Conservation (phyloP, 2,113 vertebrate genomes). For the Cnemophilus loriae region DNA sequence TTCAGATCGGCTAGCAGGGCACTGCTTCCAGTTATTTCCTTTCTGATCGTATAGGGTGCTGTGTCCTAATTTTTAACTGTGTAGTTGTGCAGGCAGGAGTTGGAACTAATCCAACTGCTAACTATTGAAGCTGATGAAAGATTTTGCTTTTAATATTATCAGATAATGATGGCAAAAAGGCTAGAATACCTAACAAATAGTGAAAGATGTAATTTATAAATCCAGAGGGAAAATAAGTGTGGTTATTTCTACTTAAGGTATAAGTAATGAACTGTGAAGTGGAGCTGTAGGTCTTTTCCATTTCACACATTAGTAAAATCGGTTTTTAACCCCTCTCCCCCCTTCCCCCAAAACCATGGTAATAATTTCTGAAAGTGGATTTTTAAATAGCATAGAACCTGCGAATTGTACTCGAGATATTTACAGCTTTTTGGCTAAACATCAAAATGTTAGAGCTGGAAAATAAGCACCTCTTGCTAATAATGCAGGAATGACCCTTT, state of each 20-base stretch:
- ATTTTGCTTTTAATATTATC: conserved; percentile 54
- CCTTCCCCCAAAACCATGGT: not conserved
- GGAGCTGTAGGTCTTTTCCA: not conserved
- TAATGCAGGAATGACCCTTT: conserved; percentile 22
- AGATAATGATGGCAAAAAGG: conserved; percentile 46
- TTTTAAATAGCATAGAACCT: not conserved
- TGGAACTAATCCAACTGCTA: conserved; percentile 63
- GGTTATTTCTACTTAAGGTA: not conserved
- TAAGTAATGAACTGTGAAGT: not conserved
- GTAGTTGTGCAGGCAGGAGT: conserved; percentile 57
- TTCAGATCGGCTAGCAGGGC: not conserved
- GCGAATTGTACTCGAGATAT: not conserved
- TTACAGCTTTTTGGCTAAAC: conserved; percentile 22
- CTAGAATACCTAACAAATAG: not conserved
- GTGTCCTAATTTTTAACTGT: conserved; percentile 62
- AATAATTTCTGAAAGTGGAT: conserved; percentile 29
- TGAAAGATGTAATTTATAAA: not conserved
- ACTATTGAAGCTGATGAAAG: conserved; percentile 53
- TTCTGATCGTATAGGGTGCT: conserved; percentile 39
- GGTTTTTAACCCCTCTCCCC: not conserved
- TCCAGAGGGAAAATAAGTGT: not conserved
- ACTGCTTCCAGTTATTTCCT: conserved; percentile 15
- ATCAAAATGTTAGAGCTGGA: conserved; percentile 24
- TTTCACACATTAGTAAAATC: conserved; percentile 24
- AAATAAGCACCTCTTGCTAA: conserved; percentile 44